Percentiles rank a stretch among this genome's conserved stretches.
Evolutionary conservation across 2,113 vertebrate genomes (phyloP).

Genomic region (Lates calcarifer): DNA sequence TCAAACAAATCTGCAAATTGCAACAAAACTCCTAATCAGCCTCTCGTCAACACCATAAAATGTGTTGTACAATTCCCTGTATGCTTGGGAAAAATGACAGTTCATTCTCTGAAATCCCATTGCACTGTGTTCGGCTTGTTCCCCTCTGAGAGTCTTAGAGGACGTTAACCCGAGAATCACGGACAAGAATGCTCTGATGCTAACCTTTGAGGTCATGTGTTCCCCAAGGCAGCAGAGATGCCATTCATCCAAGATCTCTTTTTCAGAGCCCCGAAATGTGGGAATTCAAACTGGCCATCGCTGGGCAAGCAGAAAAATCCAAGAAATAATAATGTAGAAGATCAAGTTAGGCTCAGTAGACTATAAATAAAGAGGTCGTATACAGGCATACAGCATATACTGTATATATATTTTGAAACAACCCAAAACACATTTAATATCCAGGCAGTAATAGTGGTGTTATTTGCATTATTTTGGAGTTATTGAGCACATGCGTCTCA

Average conservation of each 20-base stretch:
- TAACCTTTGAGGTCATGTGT: conserved; percentile 52
- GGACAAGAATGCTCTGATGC: conserved; percentile 43
- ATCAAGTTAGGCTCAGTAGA: neutral
- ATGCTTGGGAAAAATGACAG: conserved; percentile 34
- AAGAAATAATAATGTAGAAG: neutral
- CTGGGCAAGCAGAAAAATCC: neutral
- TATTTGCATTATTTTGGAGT: conserved; percentile 6
- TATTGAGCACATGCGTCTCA: neutral
- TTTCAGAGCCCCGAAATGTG: conserved; percentile 41
- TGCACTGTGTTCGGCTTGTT: conserved; percentile 14
- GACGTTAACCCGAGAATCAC: conserved; percentile 54
- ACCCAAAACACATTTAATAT: neutral
- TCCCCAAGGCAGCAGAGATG: conserved; percentile 35
- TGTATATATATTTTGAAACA: neutral
- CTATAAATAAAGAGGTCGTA: conserved; percentile 6
- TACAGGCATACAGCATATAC: neutral
- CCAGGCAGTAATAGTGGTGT: neutral
- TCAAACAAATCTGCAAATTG: conserved; percentile 46
- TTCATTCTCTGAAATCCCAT: conserved; percentile 12
- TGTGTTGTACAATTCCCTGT: neutral
- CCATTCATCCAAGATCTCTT: conserved; percentile 43
- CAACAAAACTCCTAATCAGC: conserved; percentile 27
- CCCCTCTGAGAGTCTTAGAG: conserved; percentile 30
- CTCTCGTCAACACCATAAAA: conserved; percentile 15
- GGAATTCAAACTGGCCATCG: conserved; percentile 13